Percentiles rank a stretch among this genome's conserved stretches.
phyloP scores from a whole-genome alignment of 2,797 vertebrate species.

The Pogonophryne albipinna region DNA sequence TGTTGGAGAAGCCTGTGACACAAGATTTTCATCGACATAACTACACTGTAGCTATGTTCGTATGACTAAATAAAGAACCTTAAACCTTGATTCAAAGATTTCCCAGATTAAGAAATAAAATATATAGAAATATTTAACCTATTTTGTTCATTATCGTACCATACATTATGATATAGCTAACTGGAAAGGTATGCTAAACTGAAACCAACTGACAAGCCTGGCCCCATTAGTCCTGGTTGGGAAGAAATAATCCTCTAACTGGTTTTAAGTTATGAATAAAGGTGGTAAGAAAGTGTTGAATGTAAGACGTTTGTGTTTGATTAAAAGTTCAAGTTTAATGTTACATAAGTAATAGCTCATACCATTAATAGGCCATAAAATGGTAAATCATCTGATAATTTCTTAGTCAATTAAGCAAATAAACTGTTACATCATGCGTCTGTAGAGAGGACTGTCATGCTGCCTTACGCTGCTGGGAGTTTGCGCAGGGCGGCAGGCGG shows the following conservation, averaged over 20 bases:
- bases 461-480: slow-evolving; percentile 75
- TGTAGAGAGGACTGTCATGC: not conserved
- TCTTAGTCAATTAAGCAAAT: not conserved
- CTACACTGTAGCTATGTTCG: too few relatives aligned
- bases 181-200: too few relatives aligned
- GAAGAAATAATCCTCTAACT: not conserved
- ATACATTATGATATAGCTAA: not conserved
- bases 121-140: not conserved
- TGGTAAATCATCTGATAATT: not conserved
- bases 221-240: not conserved
- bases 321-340: not conserved
- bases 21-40: too few relatives aligned
- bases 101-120: not conserved
- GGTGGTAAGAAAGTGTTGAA: not conserved
- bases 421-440: too few relatives aligned
- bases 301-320: not conserved
- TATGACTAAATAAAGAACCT: too few relatives aligned
- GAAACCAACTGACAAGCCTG: too few relatives aligned
- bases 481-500: slow-evolving; percentile 75
- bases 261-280: not conserved
- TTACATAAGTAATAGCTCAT: not conserved
- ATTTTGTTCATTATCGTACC: too few relatives aligned
- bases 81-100: too few relatives aligned
- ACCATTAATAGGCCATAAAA: not conserved
- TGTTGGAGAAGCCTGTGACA: too few relatives aligned